Conservation (phyloP, 2,888 invertebrate species). For the Aphodius sticticus region DNA sequence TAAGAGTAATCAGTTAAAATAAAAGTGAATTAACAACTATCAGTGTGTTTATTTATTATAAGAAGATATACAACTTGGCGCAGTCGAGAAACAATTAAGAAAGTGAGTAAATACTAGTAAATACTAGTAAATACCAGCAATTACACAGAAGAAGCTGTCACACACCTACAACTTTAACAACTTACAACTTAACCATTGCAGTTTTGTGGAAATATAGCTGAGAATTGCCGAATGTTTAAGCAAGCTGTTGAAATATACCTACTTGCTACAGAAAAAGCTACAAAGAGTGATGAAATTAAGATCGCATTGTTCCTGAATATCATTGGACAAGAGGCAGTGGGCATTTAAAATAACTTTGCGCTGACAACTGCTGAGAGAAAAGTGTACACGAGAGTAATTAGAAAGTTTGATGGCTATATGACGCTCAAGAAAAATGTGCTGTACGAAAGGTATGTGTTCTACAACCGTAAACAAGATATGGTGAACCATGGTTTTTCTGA, state of each 20-base stretch:
- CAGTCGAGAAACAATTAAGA: conserved; percentile 16
- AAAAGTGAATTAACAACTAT: background rate
- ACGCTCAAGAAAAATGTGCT: conserved; percentile 25
- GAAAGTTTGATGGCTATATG: conserved; percentile 20
- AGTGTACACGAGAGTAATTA: conserved; percentile 14
- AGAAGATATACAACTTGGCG: conserved; percentile 21
- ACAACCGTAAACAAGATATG: conserved; percentile 18
- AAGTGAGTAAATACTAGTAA: conserved; percentile 11
- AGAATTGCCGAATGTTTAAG: conserved; percentile 17
- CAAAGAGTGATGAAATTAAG: conserved; percentile 16
- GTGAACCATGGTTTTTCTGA: conserved; percentile 21
- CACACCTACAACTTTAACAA: background rate
- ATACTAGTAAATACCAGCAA: background rate
- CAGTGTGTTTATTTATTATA: background rate
- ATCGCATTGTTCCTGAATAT: conserved; percentile 17
- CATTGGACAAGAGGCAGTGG: conserved; percentile 19
- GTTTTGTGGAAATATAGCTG: conserved; percentile 5
- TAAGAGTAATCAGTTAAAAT: background rate
- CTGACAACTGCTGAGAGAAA: background rate
- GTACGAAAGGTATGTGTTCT: conserved; percentile 30
- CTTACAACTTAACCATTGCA: conserved; percentile 7
- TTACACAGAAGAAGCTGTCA: conserved; percentile 7
- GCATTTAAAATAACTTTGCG: conserved; percentile 11
- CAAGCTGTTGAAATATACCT: conserved; percentile 17
- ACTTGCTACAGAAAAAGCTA: background rate